Percentiles rank a stretch among this genome's conserved stretches.
These are phyloP conservation scores for Microplitis deprimator DNA, from an alignment of 2,888 invertebrate species.

Conservation along the genomic window DNA sequence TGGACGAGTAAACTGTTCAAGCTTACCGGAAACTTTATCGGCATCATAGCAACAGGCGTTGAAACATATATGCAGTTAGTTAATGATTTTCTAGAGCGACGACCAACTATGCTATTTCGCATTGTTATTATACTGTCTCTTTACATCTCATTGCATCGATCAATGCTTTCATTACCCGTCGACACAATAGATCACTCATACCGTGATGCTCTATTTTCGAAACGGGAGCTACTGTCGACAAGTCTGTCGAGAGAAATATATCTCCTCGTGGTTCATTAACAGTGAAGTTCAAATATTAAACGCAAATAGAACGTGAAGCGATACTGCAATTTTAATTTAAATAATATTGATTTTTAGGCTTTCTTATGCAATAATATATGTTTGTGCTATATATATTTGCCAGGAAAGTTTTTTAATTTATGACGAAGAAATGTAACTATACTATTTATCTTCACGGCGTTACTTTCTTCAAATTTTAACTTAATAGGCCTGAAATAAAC, in stretches of 20 bases:
- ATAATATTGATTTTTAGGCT: not conserved
- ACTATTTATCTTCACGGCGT: too few relatives aligned
- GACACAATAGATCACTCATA: constrained; percentile 28
- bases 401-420: not conserved
- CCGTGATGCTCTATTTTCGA: constrained; percentile 37
- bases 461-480: too few relatives aligned
- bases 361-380: not conserved
- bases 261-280: constrained; percentile 37
- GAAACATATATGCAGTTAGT: constrained; percentile 39
- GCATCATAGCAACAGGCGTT: constrained; percentile 53
- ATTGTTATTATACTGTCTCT: constrained; percentile 8
- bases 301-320: constrained; percentile 34
- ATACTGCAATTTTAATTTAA: constrained; percentile 7
- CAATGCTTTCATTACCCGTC: constrained; percentile 27
- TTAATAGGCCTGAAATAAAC: too few relatives aligned
- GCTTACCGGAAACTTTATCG: constrained; percentile 47
- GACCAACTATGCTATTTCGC: constrained; percentile 24
- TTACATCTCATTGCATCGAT: constrained; percentile 25
- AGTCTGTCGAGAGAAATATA: constrained; percentile 18
- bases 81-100: constrained; percentile 16
- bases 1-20: constrained; percentile 32
- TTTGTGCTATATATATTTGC: not conserved
- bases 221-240: constrained; percentile 19
- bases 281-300: constrained; percentile 37
- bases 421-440: too few relatives aligned